Evolutionary conservation across 2,797 vertebrate species (phyloP).

Genomic region (Falco peregrinus): DNA sequence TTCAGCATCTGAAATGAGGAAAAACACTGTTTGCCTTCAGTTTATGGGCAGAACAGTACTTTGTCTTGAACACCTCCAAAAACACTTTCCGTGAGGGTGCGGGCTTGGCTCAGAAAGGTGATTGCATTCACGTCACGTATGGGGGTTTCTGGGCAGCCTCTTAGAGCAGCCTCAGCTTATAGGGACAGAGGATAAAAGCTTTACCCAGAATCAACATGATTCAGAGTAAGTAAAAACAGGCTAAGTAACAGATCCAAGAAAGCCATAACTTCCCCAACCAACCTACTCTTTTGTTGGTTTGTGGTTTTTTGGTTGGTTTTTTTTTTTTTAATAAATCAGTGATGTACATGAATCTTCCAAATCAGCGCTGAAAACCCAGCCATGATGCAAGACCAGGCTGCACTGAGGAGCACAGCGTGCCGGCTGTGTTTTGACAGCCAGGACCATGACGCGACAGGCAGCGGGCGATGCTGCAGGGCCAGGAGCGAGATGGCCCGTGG

Average conservation of each 20-base stretch:
- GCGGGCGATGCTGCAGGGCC: fast-evolving
- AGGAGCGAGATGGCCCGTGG: not conserved
- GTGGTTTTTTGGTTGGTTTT: too few relatives aligned
- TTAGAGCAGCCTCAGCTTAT: not conserved
- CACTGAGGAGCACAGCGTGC: not conserved
- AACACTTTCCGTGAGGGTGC: not conserved
- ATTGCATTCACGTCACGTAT: fast-evolving
- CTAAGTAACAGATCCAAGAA: not conserved
- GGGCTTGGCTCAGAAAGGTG: not conserved
- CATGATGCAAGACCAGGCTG: not conserved
- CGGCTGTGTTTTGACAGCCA: fast-evolving
- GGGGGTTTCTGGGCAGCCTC: not conserved
- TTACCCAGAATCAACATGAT: not conserved
- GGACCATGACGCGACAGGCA: not conserved
- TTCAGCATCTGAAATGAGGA: not conserved
- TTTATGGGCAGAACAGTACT: not conserved
- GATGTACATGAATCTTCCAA: not conserved
- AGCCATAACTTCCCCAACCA: not conserved
- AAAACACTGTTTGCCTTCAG: not conserved
- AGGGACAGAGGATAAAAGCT: not conserved
- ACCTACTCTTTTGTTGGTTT: not conserved
- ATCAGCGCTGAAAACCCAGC: not conserved
- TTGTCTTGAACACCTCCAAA: not conserved
- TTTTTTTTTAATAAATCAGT: too few relatives aligned
- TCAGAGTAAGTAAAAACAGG: not conserved